Conservation (phyloP, 92 coral and sea anemone species). For the Palythoa heliodiscus region DNA sequence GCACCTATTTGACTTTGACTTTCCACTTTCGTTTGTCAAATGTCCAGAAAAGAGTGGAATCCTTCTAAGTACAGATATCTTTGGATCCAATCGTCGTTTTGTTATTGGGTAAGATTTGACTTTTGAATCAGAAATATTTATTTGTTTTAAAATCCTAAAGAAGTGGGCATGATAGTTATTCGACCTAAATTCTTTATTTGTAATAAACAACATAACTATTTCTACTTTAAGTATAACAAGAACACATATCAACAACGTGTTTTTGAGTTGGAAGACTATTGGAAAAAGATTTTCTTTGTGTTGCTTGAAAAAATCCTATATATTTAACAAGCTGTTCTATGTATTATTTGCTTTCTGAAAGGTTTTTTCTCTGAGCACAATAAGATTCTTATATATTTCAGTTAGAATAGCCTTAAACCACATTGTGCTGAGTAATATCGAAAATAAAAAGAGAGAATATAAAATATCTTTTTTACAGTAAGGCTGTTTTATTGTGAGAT, state of each 20-base stretch:
- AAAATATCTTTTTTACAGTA: background rate
- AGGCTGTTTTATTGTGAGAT: background rate
- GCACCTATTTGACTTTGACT: background rate
- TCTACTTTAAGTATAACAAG: background rate
- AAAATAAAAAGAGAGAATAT: background rate
- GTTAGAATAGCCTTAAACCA: background rate
- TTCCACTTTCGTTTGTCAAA: background rate
- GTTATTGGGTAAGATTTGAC: background rate
- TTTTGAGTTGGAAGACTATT: too few relatives aligned
- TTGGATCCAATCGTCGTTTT: background rate
- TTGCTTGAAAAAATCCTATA: background rate
- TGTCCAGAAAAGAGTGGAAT: background rate
- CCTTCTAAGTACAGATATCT: background rate
- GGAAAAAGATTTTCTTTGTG: background rate
- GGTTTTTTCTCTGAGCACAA: background rate
- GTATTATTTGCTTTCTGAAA: slow-evolving; percentile 6
- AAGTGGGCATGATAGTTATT: background rate
- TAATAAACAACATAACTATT: background rate
- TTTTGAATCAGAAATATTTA: background rate
- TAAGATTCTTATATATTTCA: slow-evolving; percentile 9
- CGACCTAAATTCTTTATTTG: background rate
- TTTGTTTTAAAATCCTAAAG: background rate
- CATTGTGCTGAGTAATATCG: background rate
- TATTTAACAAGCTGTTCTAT: slow-evolving; percentile 21
- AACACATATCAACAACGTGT: background rate